phyloP scores from a whole-genome alignment of 23 tunicate species.

The Phallusia fumigata region DNA sequence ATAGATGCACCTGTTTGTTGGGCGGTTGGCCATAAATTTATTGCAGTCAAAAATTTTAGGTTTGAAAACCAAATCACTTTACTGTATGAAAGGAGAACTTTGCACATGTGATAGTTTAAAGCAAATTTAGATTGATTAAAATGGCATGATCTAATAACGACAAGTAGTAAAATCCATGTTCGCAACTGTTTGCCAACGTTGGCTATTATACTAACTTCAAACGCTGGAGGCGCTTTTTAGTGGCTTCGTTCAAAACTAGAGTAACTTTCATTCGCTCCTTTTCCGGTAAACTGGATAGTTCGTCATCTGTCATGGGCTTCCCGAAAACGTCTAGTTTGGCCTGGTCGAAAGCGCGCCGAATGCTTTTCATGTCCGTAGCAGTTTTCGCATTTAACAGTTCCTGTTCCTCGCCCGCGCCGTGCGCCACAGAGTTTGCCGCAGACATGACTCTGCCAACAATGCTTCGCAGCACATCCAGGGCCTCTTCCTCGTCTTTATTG shows the following conservation, averaged over 20 bases:
- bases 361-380: slow-evolving; percentile 8
- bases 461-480: slow-evolving; percentile 17
- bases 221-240: slow-evolving; percentile 10
- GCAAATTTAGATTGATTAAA: too few relatives aligned
- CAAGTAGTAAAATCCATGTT: too few relatives aligned
- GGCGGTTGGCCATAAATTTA: too few relatives aligned
- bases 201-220: not conserved
- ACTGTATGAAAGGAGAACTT: too few relatives aligned
- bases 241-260: slow-evolving; percentile 28
- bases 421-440: slow-evolving; percentile 30
- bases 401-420: slow-evolving; percentile 32
- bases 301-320: slow-evolving; percentile 24
- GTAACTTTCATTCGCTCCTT: not conserved
- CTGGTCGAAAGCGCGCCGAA: slow-evolving; percentile 43
- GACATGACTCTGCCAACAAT: slow-evolving; percentile 15
- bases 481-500: slow-evolving; percentile 4
- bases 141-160: too few relatives aligned
- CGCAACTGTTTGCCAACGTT: too few relatives aligned
- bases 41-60: too few relatives aligned
- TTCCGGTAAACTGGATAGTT: slow-evolving; percentile 21
- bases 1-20: too few relatives aligned
- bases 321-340: slow-evolving; percentile 37
- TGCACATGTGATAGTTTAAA: too few relatives aligned
- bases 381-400: slow-evolving; percentile 19
- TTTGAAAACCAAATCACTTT: too few relatives aligned